Evolutionary conservation across 1,140 invertebrate genomes (phyloP), one percentile per base, ranked within the genome.

Genomic region (Drosophila setifemur): DNA sequence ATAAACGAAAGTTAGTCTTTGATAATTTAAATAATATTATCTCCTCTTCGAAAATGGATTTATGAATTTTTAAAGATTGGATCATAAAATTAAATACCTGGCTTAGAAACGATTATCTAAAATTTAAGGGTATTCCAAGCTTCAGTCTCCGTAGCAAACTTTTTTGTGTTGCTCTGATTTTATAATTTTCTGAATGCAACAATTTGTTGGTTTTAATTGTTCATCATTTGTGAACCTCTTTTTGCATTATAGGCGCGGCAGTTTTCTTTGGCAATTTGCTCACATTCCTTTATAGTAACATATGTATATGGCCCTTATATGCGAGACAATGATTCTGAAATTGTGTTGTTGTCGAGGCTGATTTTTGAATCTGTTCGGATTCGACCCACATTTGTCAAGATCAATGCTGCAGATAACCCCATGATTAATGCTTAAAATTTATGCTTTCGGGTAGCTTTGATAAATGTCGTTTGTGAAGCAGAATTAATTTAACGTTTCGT

Each of bases 301-400:
- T n/a, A n/a, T n/a, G n/a, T n/a, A n/a, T n/a, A n/a, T 19, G 58
- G 43, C 33, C 42, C 42, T 64, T 66, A 37, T 19, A n/a, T 7
- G 14, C 9, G 26, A 26, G 35, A 25, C 31, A 18, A 58, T 40
- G 19, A n/a, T n/a, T n/a, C 52, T 28, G 9, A 40, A 58, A 25
- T 49, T 48, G 21, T 45, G 29, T 50, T 40, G 35, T 44, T 53
- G 52, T 45, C 28, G 16, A n/a, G 29, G 48, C 35, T 70, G 50
- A 42, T 29, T 40, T 35, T 42, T 11, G 16, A 26, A 70, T 23
- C 33, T 48, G 49, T 58, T 47, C 42, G 29, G 4, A 43, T 31
- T 25, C 60, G 54, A 69, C 70, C 75, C 47, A 70, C 66, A 83
- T 66, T 60, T 83, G 78, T 82, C 69, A 73, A 73, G 79, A 85